Conservation (phyloP, 1,140 invertebrate genomes). For the Phthorimaea operculella region DNA sequence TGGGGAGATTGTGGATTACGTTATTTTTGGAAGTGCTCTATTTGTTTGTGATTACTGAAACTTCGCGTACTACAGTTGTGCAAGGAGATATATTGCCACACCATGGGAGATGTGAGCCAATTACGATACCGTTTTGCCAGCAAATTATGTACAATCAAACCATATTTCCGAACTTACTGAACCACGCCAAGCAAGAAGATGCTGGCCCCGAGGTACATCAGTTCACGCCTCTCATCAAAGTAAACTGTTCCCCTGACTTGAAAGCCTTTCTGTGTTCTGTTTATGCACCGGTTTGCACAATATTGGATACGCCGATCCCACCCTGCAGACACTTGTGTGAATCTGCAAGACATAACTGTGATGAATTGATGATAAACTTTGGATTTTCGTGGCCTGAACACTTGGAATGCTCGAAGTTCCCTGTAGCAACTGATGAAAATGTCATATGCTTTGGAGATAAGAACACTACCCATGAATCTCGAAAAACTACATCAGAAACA, state of each 20-base stretch:
- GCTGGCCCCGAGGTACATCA: constrained; percentile 94
- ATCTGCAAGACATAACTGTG: constrained; percentile 89
- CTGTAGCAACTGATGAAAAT: constrained; percentile 73
- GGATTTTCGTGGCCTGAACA: constrained; percentile 95
- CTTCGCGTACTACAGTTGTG: constrained; percentile 55
- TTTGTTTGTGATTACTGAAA: constrained; percentile 42
- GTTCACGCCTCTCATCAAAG: constrained; percentile 95
- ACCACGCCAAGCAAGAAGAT: constrained; percentile 95
- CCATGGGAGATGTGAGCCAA: constrained; percentile 90
- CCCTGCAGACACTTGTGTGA: constrained; percentile 93
- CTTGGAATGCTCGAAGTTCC: constrained; percentile 92
- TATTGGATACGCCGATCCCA: constrained; percentile 88
- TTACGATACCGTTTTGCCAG: constrained; percentile 92
- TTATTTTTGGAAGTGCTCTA: constrained; percentile 39
- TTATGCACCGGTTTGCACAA: constrained; percentile 96
- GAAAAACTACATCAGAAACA: constrained; percentile 38
- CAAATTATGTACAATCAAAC: constrained; percentile 95
- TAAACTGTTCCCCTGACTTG: constrained; percentile 93
- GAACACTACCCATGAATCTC: constrained; percentile 69
- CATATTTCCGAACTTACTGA: constrained; percentile 94
- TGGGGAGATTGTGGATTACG: constrained; percentile 28
- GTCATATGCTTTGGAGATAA: constrained; percentile 91
- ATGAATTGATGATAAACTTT: constrained; percentile 91
- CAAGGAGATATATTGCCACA: constrained; percentile 71
- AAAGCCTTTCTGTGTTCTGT: constrained; percentile 97